phyloP scores from a whole-genome alignment of 2,888 invertebrate genomes.

The Tinea pellionella region DNA sequence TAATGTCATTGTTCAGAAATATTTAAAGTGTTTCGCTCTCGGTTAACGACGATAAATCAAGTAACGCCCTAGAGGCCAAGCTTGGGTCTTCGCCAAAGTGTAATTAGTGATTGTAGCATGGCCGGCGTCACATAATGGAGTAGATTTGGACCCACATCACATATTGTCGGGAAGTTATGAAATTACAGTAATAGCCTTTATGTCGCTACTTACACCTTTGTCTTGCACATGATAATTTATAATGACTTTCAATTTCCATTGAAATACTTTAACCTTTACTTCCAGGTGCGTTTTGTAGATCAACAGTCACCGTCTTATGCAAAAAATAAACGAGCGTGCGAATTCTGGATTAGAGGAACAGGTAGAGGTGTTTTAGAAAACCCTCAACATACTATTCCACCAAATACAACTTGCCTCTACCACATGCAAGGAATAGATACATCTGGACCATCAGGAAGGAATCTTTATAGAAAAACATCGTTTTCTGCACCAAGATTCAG shows the following conservation, averaged over 20 bases:
- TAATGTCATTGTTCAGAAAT: constrained; percentile 38
- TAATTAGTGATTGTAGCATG: constrained; percentile 49
- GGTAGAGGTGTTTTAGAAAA: constrained; percentile 84
- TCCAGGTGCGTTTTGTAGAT: constrained; percentile 84
- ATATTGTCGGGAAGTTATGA: constrained; percentile 45
- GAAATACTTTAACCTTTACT: too few relatives aligned
- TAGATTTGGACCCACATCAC: constrained; percentile 28
- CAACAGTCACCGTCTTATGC: constrained; percentile 85
- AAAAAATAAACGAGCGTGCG: constrained; percentile 86
- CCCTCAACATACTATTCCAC: constrained; percentile 86
- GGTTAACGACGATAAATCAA: constrained; percentile 57
- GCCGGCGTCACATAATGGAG: constrained; percentile 41
- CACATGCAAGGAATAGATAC: constrained; percentile 78
- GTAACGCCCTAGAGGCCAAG: constrained; percentile 35
- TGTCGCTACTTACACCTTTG: background rate
- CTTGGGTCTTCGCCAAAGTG: constrained; percentile 55
- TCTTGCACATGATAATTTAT: background rate
- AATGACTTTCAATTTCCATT: background rate
- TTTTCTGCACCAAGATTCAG: constrained; percentile 78
- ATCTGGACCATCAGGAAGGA: constrained; percentile 68
- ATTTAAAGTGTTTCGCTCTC: constrained; percentile 50
- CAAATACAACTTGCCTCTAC: constrained; percentile 90
- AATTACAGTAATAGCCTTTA: constrained; percentile 29
- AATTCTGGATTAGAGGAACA: constrained; percentile 86
- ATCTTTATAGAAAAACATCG: constrained; percentile 64